These are phyloP conservation scores for Nomada ferruginata DNA, from an alignment of 2,888 invertebrate genomes.

Conservation along the genomic window DNA sequence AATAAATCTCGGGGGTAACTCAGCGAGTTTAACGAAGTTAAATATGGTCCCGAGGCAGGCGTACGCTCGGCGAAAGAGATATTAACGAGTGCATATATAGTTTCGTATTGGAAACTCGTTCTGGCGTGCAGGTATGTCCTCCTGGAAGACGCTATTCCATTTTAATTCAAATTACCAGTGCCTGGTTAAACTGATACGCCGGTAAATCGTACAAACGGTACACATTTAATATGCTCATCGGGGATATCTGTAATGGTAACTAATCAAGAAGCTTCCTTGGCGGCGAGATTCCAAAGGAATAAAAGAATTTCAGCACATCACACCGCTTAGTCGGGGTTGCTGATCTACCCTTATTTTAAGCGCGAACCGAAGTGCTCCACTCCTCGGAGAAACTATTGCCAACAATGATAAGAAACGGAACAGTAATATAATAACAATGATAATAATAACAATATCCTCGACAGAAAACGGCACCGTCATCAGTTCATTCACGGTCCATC, in stretches of 20 bases:
- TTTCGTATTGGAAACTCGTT: background rate
- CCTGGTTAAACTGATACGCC: background rate
- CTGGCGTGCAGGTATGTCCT: background rate
- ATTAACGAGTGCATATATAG: conserved; percentile 13
- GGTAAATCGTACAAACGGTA: background rate
- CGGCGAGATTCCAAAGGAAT: too few species aligned
- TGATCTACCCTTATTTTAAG: too few species aligned
- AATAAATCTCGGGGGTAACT: conserved; percentile 19
- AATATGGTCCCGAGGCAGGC: background rate
- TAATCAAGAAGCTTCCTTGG: too few species aligned
- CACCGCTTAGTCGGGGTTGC: too few species aligned
- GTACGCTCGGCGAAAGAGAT: background rate
- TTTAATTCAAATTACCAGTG: background rate
- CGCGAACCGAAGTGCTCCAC: too few species aligned
- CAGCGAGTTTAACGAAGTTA: conserved; percentile 18
- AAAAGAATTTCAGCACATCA: too few species aligned
- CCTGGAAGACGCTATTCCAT: background rate
- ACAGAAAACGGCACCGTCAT: background rate
- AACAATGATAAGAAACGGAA: too few species aligned
- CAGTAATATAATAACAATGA: too few species aligned
- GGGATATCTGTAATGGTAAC: too few species aligned
- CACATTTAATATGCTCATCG: too few species aligned
- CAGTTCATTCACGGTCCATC: conserved; percentile 24
- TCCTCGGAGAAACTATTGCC: too few species aligned
- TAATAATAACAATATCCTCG: too few species aligned